phyloP scores from a whole-genome alignment of 92 coral and sea anemone species.

The Epizoanthus stellaris region DNA sequence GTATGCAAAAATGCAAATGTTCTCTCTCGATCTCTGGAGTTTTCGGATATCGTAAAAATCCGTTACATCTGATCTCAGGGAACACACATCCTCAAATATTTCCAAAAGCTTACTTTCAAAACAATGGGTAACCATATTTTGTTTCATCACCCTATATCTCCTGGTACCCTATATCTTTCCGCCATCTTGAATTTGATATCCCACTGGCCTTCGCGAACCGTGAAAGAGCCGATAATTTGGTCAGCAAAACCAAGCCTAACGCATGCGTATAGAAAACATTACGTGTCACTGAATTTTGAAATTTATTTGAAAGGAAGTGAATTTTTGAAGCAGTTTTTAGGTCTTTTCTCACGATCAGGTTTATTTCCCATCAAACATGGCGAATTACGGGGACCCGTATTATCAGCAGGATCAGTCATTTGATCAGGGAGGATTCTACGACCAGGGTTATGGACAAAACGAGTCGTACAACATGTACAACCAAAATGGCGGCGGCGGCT shows the following conservation, averaged over 20 bases:
- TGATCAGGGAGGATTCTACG: slow-evolving; percentile 90
- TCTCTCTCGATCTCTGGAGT: background rate
- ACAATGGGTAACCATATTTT: background rate
- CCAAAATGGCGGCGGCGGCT: slow-evolving; percentile 38
- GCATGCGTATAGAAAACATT: slow-evolving; percentile 26
- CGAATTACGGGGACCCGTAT: slow-evolving; percentile 63
- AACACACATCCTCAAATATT: background rate
- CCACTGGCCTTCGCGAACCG: slow-evolving; percentile 9
- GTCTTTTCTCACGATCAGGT: background rate
- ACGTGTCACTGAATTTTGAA: slow-evolving; percentile 26
- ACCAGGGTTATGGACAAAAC: slow-evolving; percentile 74
- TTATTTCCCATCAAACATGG: slow-evolving; percentile 38
- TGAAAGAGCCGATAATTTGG: background rate
- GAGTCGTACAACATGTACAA: slow-evolving; percentile 33
- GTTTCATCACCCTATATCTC: background rate
- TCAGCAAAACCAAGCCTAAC: background rate
- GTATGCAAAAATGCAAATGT: background rate
- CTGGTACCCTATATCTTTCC: background rate
- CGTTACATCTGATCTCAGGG: background rate
- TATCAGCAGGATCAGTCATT: slow-evolving; percentile 75
- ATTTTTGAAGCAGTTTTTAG: background rate
- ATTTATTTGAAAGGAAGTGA: background rate
- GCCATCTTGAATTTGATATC: slow-evolving; percentile 12
- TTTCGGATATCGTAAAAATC: background rate
- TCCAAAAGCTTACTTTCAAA: slow-evolving; percentile 9